These are phyloP conservation scores for Daboia siamensis DNA, from an alignment of 2,113 vertebrate genomes.

Conservation along the genomic window DNA sequence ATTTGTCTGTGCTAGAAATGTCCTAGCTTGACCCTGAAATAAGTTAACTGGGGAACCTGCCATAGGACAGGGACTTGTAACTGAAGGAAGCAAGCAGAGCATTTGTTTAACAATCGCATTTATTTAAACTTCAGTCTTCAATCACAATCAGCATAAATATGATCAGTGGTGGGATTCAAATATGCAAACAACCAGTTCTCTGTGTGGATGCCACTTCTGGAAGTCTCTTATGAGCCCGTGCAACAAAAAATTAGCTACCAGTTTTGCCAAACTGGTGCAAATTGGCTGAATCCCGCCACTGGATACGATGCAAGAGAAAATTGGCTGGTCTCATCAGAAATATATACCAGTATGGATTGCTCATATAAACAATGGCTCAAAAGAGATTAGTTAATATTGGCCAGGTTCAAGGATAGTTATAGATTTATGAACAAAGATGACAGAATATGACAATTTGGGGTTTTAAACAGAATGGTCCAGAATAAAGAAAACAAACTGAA, in stretches of 20 bases:
- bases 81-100: neutral
- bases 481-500: neutral
- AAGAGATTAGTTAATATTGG: neutral
- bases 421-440: neutral
- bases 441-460: neutral
- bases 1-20: neutral
- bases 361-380: neutral
- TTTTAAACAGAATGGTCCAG: neutral
- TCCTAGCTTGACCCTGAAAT: neutral
- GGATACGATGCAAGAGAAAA: neutral
- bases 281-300: too few relatives aligned
- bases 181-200: too few relatives aligned
- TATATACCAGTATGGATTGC: neutral
- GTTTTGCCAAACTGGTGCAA: too few relatives aligned
- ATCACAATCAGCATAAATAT: neutral
- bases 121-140: neutral
- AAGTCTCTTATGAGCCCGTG: too few relatives aligned
- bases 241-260: too few relatives aligned
- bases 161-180: too few relatives aligned
- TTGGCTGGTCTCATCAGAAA: neutral
- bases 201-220: too few relatives aligned
- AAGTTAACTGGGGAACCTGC: neutral
- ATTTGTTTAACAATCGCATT: neutral
- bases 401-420: neutral
- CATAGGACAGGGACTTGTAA: neutral